Evolutionary conservation across 2,888 invertebrate genomes (phyloP), one percentile per base, ranked within the genome.

Genomic region (Nymphalis urticae): DNA sequence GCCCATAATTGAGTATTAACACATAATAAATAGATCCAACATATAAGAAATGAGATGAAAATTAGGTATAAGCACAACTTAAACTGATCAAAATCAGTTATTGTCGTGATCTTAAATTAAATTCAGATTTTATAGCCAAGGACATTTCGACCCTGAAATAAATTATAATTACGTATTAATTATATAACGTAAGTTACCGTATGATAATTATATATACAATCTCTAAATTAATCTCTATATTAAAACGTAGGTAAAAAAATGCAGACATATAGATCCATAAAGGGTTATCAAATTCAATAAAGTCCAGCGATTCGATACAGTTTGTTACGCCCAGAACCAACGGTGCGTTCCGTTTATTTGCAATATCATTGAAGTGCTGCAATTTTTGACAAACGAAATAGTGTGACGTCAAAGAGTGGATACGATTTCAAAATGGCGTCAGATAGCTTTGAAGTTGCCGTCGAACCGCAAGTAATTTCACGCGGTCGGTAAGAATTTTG

Each of bases 311-410:
- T 62, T 48, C 62, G 66, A 62, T 51, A 58, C 62, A 66, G 62
- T 63, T 66, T 69, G 69, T 66, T 65, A 66, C 53, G 47, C 32
- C 21, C 48, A 8, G 17, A 51, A 58, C 51, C 66, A 66, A 62
- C 66, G 66, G 58, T 58, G 69, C 66, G 65, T 60, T 9, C 27
- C 36, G 50, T 64, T 64, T 54, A 64, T 56, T 68, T 61, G 51
- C 19, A 3, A 48, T 48, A 36, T 61, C 53, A 62, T 53, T 51
- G 66, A 64, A 58, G 53, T 62, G 27, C 42, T 60, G 21, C 32
- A 21, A 13, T 36, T 64, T 66, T 66, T 62, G 48, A 62, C 66
- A 66, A 66, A 66, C 21, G 47, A 61, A 54, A 60, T 47, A 56
- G 24, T 54, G 24, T 54, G 27, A 24, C 54, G 50, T 50, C 50